Evolutionary conservation across 2,113 vertebrate genomes (phyloP).

Genomic region (Pelvicachromis taeniatus): DNA sequence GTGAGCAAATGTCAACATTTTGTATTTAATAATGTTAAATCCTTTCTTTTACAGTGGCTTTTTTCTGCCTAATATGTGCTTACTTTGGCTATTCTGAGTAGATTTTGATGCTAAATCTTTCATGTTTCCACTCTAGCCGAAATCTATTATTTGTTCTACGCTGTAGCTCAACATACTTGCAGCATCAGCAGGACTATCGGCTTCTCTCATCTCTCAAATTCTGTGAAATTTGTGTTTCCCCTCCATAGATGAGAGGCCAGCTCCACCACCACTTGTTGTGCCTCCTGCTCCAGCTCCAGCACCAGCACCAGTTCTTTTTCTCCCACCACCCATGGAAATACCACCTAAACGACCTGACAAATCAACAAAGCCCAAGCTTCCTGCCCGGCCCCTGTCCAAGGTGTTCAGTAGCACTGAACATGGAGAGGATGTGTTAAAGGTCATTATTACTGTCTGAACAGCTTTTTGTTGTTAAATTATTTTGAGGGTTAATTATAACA

Average conservation of each 20-base stretch:
- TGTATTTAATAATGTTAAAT: neutral
- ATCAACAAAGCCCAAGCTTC: conserved; percentile 60
- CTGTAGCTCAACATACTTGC: neutral
- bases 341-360: conserved; percentile 44
- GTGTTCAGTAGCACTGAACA: conserved; percentile 71
- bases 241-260: conserved; percentile 20
- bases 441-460: neutral
- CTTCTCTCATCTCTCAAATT: neutral
- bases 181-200: neutral
- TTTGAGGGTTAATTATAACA: neutral
- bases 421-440: conserved; percentile 63
- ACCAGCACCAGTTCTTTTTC: conserved; percentile 10
- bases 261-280: neutral
- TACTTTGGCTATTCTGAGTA: neutral
- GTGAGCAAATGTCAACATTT: neutral
- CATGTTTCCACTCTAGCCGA: neutral
- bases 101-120: neutral
- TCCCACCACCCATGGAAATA: neutral
- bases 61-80: neutral
- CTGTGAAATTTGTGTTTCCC: neutral
- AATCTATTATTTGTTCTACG: neutral
- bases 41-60: neutral
- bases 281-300: neutral
- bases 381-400: conserved; percentile 59
- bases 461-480: neutral